A percentile compares a stretch with the other conserved stretches of the same genome.
These are phyloP conservation scores for Agrotis segetum DNA, from an alignment of 2,888 invertebrate species.

Conservation along the genomic window DNA sequence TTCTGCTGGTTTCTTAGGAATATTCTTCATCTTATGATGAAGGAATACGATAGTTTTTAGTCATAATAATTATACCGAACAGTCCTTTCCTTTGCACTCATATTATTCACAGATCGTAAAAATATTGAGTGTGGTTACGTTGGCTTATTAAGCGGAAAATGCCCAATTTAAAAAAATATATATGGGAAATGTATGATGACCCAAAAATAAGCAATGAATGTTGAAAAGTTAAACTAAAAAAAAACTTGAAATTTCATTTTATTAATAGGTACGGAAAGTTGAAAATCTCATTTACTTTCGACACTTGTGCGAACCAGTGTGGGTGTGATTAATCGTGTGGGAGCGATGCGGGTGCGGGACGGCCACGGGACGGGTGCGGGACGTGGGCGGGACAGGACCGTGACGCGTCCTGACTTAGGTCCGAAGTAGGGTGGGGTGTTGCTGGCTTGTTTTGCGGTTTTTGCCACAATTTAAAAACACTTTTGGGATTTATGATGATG, in stretches of 20 bases:
- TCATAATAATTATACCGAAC: too few relatives aligned
- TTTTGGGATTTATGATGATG: not conserved
- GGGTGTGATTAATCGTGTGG: constrained; percentile 62
- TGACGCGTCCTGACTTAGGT: constrained; percentile 43
- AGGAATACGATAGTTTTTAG: too few relatives aligned
- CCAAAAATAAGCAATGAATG: too few relatives aligned
- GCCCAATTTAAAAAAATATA: too few relatives aligned
- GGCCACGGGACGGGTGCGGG: constrained; percentile 2
- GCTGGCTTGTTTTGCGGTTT: constrained; percentile 29
- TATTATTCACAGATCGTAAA: too few relatives aligned
- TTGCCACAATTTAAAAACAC: constrained; percentile 17
- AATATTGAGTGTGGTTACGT: too few relatives aligned
- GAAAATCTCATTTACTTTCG: constrained; percentile 59
- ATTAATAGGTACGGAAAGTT: constrained; percentile 53
- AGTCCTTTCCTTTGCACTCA: too few relatives aligned
- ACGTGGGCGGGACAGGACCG: constrained; percentile 14
- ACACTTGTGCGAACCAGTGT: constrained; percentile 48
- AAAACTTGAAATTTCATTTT: constrained; percentile 45
- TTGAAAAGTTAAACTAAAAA: not conserved
- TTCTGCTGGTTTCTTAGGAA: too few relatives aligned
- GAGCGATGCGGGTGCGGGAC: constrained; percentile 5
- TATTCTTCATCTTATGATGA: too few relatives aligned
- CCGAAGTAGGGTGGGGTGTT: constrained; percentile 13
- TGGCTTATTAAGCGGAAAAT: too few relatives aligned
- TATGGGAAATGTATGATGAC: too few relatives aligned